Base-by-base conservation (phyloP, 2,888 invertebrate genomes). In the Lasioglossum morio region DNA sequence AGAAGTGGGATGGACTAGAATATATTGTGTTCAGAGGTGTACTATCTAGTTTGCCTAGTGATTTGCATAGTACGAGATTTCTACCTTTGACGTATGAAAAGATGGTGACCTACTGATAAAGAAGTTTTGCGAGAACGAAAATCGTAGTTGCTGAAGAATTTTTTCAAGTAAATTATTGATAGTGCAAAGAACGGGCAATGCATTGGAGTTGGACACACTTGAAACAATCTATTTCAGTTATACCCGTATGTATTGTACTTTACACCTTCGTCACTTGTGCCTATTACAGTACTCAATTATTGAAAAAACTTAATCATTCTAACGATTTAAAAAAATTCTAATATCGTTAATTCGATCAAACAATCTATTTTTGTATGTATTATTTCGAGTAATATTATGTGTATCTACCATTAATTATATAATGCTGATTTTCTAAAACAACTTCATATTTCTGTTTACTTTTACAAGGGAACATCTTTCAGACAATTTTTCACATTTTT, bases 91-190 rank as follows among this genome's bases (percentile, higher is more conserved):
- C 92, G 90, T 91, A 91, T 88, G 85, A 87, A 91, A 92, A 92
- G 91, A 92, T 92, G 92, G 92, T 92, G 91, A 91, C 91, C 86
- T 86, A 92, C 86, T 88, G 91, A 92, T 92, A 92, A 89, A 69
- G 85, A 89, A 88, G 82, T 91, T 89, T 84, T 73, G 83, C 84
- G 91, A 92, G 91, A 92, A 90, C 88, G 90, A 85, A 87, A 89
- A 86, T 86, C 79, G 83, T 74, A 77, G 89, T 81, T 90, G 88
- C 82, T 77, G 72, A 81, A 80, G 30, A 77, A 69, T 74, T 72
- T 87, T 66, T 83, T 72, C 57, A 48, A 43, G 70, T 80, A 80
- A 73, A 81, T 77, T 43, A 72, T 86, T 82, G 75, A 74, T 66
- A 77, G 69, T 79, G 48, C 63, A 48, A 72, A 48, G 53, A 78